A percentile compares a stretch with the other conserved stretches of the same genome.
Evolutionary conservation across 2,113 vertebrate genomes (phyloP).

Genomic region (Coryphaenoides rupestris): DNA sequence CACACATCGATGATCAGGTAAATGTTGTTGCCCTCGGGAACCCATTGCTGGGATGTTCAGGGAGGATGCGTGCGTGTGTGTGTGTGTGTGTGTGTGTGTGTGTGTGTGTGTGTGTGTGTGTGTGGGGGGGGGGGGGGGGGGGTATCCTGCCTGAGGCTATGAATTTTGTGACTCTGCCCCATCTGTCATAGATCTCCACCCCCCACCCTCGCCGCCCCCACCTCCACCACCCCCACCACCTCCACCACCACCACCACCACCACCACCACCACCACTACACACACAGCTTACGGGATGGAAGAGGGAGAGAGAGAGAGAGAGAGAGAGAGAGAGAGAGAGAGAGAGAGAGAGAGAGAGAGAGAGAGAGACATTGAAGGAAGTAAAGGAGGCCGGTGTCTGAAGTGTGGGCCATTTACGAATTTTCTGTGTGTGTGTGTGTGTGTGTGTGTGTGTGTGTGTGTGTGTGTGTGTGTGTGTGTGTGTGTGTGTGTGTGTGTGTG

Average conservation of each 20-base stretch:
- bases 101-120: neutral
- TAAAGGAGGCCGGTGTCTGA: too few relatives aligned
- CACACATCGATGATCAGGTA: constrained; percentile 87
- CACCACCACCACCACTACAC: neutral
- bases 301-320: too few relatives aligned
- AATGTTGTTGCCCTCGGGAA: constrained; percentile 92
- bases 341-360: too few relatives aligned
- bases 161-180: constrained; percentile 93
- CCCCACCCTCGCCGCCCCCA: constrained; percentile 79
- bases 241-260: neutral
- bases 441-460: too few relatives aligned
- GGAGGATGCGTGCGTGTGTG: neutral
- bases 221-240: constrained; percentile 16
- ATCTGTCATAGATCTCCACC: constrained; percentile 94
- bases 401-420: too few relatives aligned
- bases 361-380: too few relatives aligned
- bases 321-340: too few relatives aligned
- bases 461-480: too few relatives aligned
- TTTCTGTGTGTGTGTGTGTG: too few relatives aligned
- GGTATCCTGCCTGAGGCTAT: constrained; percentile 85
- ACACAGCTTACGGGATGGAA: too few relatives aligned
- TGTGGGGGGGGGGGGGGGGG: constrained; percentile 56
- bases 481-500: too few relatives aligned
- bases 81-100: neutral
- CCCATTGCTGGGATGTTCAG: constrained; percentile 66